Conservation (phyloP, 1,140 invertebrate species). For the Heliconius nattereri region DNA sequence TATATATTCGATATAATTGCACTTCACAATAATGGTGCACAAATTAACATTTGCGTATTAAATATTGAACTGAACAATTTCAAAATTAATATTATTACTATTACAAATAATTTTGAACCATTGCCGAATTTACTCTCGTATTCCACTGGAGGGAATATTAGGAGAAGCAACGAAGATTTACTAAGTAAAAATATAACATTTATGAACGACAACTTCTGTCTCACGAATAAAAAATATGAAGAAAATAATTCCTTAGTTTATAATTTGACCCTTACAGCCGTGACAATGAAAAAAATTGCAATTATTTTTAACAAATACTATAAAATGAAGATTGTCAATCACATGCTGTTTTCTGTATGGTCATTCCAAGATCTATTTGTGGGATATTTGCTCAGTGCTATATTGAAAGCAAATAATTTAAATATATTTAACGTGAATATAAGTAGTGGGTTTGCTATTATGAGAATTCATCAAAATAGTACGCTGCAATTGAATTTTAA, state of each 20-base stretch:
- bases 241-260: background rate
- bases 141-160: background rate
- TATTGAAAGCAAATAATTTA: background rate
- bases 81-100: background rate
- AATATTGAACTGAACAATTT: background rate
- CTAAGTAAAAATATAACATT: background rate
- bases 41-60: background rate
- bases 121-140: background rate
- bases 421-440: background rate
- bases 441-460: background rate
- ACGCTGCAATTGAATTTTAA: background rate
- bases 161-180: background rate
- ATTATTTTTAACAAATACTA: background rate
- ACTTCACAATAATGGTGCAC: background rate
- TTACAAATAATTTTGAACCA: background rate
- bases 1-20: background rate
- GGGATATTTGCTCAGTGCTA: background rate
- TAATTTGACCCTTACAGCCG: background rate
- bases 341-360: conserved; percentile 5
- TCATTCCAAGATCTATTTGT: background rate
- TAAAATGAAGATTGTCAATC: background rate
- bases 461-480: background rate
- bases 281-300: background rate
- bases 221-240: background rate
- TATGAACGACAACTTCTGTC: background rate